Evolutionary conservation across 1,140 invertebrate genomes (phyloP), one percentile per base, ranked within the genome.

Genomic region (Brachionus manjavacas): DNA sequence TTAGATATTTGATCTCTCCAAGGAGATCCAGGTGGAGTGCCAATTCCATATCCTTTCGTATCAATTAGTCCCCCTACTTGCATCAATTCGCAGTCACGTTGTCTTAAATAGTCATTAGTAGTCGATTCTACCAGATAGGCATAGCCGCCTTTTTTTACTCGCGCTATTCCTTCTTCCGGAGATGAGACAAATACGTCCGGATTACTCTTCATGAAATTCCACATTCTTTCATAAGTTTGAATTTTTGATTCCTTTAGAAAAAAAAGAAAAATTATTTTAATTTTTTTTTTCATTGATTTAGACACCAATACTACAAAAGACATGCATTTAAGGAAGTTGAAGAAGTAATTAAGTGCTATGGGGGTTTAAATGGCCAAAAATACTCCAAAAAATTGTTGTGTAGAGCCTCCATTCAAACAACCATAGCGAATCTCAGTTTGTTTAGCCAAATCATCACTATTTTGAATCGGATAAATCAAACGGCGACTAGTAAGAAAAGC

Each of bases 401-500:
- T 78, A 4, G 84, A 41, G 68, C 85, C 79, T 66, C 78, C 83
- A 25, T 23, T 55, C n/a, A 84, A 43, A 74, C 52, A 74, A 8
- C 89, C 89, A 84, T 89, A 90, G 84, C 87, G 86, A 39, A 90
- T 89, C 20, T 72, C 64, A 70, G 52, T 85, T 31, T 80, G 74
- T 68, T 60, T 68, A 12, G 84, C 35, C 28, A 83, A 76, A 52
- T 52, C 84, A 6, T 81, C 84, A 46, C n/a, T 12, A 70, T 85
- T 52, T 89, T 96, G 94, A 84, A 98, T 97, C 6, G 96, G 95
- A 0, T 95, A 95, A 88, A 96, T 95, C 94, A 98, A 95, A 85
- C 96, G 91, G 88, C 97, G 95, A 4, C 98, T 95, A 0, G 97
- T 89, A 6, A 96, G 92, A 90, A 98, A 99, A 12, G 97, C 96